Evolutionary conservation across 2,888 invertebrate species (phyloP).

Genomic region (Boloria euphrosyne): DNA sequence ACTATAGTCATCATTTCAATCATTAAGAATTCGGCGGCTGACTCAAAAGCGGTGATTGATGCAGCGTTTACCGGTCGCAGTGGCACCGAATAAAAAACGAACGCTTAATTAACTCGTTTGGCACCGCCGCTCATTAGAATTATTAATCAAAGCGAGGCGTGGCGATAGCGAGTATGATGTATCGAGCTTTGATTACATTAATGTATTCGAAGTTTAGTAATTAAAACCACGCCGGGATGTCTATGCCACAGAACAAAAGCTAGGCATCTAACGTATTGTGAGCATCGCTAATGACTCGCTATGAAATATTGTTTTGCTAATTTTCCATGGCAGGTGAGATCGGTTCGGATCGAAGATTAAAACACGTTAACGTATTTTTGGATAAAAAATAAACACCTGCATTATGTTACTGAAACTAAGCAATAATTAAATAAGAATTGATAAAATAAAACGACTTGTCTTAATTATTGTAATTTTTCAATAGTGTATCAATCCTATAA

Average conservation of each 20-base stretch:
- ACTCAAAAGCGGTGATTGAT: slow-evolving; percentile 79
- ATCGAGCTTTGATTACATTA: slow-evolving; percentile 82
- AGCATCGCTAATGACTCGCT: slow-evolving; percentile 56
- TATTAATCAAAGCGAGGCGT: slow-evolving; percentile 80
- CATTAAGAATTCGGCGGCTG: slow-evolving; percentile 78
- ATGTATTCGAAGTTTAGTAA: slow-evolving; percentile 69
- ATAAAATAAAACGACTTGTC: too few relatives aligned
- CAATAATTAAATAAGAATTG: neutral
- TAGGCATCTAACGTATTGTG: slow-evolving; percentile 39
- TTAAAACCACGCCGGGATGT: slow-evolving; percentile 76
- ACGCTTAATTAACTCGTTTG: slow-evolving; percentile 82
- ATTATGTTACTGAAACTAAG: slow-evolving; percentile 4
- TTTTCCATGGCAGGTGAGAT: slow-evolving; percentile 48
- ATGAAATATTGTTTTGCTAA: slow-evolving; percentile 57
- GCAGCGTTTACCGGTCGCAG: slow-evolving; percentile 78
- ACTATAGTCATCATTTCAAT: slow-evolving; percentile 67
- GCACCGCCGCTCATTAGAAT: slow-evolving; percentile 81
- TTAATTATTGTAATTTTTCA: too few relatives aligned
- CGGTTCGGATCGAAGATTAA: slow-evolving; percentile 37
- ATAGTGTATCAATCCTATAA: too few relatives aligned
- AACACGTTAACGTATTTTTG: slow-evolving; percentile 25
- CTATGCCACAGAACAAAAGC: slow-evolving; percentile 55
- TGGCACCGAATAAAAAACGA: slow-evolving; percentile 76
- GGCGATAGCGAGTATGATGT: slow-evolving; percentile 79
- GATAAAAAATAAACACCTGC: slow-evolving; percentile 36